Base-by-base conservation (phyloP, 2,797 vertebrate genomes). In the Sebastes steindachneri region DNA sequence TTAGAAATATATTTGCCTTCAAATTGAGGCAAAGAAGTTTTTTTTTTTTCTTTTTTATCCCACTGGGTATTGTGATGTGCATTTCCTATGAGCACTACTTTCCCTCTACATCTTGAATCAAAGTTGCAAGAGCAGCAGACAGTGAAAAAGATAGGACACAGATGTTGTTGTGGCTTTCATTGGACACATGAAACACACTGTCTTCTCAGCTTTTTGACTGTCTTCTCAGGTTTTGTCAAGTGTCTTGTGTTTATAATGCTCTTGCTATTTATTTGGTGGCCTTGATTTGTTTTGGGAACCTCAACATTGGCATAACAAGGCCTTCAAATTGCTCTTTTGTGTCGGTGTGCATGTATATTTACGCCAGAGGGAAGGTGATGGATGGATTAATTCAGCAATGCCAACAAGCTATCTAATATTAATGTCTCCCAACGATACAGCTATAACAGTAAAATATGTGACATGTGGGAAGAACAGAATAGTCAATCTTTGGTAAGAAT, bases 281-380 rank as follows among this genome's bases (percentile, higher is more conserved):
- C 81, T 92, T 86, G 80, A 74, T 83, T 88, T 93, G 91, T 89
- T 92, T 85, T 91, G 87, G 69, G 89, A 90, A 88, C 53, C 55
- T 62, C 48, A 64, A 19, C 59, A 57, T 64, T 82, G 48, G 31
- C 28, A 29, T 12, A 71, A 57, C 35, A 75, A 55, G 41, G 45
- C 28, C 25, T 69, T 73, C 41, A 25, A 37, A 51, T 67, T 72
- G 25, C 10, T n/a, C 25, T 78, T 60, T 60, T 60, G 54, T 60
- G 67, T 73, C 17, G 12, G 35, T 69, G 58, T 58, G n/a, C n/a
- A 12, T 57, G 45, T 62, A 33, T 74, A 70, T 81, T 60, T 66
- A 55, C 7, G n/a, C 45, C 53, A 55, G 21, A 37, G 25, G 35
- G n/a, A 78, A 57, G 23, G 33, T 66, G 21, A 70, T 67, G 37